Percentiles rank a stretch among this genome's conserved stretches.
Conservation (phyloP, 2,888 invertebrate genomes). For the Arctia plantaginis region DNA sequence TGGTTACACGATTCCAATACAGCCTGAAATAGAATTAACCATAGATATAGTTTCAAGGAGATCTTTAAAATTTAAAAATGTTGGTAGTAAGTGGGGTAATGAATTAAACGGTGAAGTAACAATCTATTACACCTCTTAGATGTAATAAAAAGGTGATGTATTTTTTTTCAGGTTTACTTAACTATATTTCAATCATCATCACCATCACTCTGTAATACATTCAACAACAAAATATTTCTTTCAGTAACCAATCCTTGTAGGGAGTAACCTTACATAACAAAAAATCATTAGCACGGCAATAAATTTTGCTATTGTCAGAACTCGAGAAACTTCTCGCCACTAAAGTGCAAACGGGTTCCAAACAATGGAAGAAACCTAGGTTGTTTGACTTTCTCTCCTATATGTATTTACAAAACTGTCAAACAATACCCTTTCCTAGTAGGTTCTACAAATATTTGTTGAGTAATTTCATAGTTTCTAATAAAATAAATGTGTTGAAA, state of each 20-base stretch:
- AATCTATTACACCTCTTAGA: not conserved
- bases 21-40: too few relatives aligned
- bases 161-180: too few relatives aligned
- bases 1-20: too few relatives aligned
- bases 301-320: conserved; percentile 42
- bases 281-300: conserved; percentile 36
- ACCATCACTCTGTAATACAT: too few relatives aligned
- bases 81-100: too few relatives aligned
- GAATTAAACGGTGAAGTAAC: not conserved
- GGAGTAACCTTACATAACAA: conserved; percentile 27
- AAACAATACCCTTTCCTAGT: conserved; percentile 49
- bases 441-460: conserved; percentile 30
- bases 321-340: conserved; percentile 44
- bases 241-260: not conserved
- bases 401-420: conserved; percentile 46
- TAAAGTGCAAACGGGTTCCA: conserved; percentile 46
- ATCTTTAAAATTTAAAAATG: too few relatives aligned
- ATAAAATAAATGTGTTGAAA: not conserved
- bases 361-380: conserved; percentile 61
- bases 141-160: too few relatives aligned
- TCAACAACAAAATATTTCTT: not conserved
- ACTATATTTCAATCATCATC: not conserved
- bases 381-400: conserved; percentile 63
- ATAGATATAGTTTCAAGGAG: too few relatives aligned
- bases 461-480: conserved; percentile 25